Evolutionary conservation across 2,888 invertebrate species (phyloP), one percentile per base, ranked within the genome.

Genomic region (Melinaea menophilus): DNA sequence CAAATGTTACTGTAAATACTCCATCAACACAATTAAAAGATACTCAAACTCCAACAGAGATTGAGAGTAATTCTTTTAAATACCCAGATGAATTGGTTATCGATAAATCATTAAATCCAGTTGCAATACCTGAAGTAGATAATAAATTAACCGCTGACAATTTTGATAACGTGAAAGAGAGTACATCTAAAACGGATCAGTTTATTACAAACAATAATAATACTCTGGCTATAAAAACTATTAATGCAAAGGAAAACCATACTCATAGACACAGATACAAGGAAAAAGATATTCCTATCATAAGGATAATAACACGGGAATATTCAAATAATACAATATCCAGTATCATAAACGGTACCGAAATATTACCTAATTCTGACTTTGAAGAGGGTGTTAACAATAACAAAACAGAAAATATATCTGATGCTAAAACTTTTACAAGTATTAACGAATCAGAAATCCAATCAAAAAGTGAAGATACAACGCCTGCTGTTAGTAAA

Each of bases 261-360:
- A 2, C 48, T n/a, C 48, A n/a, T 22, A 48, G 48, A 48, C n/a
- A 48, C 7, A 48, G 7, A 5, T 66, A 67, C 33, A 41, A 55
- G 0, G 78, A 80, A 69, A 68, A 66, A 35, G 71, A 79, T n/a
- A 58, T 75, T n/a, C 59, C 56, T 22, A 68, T 81, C 65, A 70
- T 77, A 4, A 75, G 71, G 67, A 72, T 80, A 56, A 63, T 74
- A 22, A 78, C 77, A 1, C 77, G 67, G 37, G 81, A 82, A 68
- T 69, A 71, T 58, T 59, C 70, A 54, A 79, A 80, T 68, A 71
- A 74, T 51, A 76, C 74, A 1, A 41, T 79, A 7, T 35, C 66
- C 22, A 81, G 75, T 59, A 54, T 63, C 31, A 56, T 79, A 31
- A 72, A 74, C 56, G 79, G 75, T 9, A 71, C 67, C 33, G 82